Evolutionary conservation across 2,113 vertebrate genomes (phyloP), one percentile per base, ranked within the genome.

Genomic region (Caranx ignobilis): DNA sequence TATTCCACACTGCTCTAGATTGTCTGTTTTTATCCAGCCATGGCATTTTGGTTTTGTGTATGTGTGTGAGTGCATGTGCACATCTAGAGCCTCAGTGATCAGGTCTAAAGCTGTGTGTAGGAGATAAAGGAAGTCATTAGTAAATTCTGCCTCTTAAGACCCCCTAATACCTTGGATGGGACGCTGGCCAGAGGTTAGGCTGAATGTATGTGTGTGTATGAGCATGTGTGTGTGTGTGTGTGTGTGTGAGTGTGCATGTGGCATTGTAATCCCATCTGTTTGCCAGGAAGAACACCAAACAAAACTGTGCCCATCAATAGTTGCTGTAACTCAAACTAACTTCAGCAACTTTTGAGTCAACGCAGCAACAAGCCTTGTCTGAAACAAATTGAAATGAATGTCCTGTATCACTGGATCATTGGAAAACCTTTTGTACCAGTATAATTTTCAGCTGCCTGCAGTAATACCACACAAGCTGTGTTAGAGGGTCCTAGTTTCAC

Each of bases 41-140:
- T 75, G 59, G 54, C 81, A 71, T 82, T 72, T 71, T 41, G 34
- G 60, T 41, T 39, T 71, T 48, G 63, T 43, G 35, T 45, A 50
- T 65, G 79, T 37, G 0, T 63, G 39, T 70, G 5, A 61, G 26
- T 39, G 13, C 77, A 57, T 5, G 32, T 11, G 82, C 60, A 79
- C 10, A 59, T 76, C 74, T 67, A 81, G 16, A 75, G 89, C 88
- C 68, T 84, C 87, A 79, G 75, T 81, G 88, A 93, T 92, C 88
- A 91, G 75, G 86, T 91, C 87, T 86, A 87, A 91, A 94, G 93
- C 91, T 92, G 91, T 87, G 74, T 88, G 47, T 92, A 75, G 75
- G 65, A 91, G 92, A 94, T 92, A 93, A 91, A 94, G 77, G 77
- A 93, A 92, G 87, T 92, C 92, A 91, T 92, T 93, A 91, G 89